Evolutionary conservation across 2,113 vertebrate species (phyloP), one percentile per base, ranked within the genome.

Genomic region (Scatophagus argus): DNA sequence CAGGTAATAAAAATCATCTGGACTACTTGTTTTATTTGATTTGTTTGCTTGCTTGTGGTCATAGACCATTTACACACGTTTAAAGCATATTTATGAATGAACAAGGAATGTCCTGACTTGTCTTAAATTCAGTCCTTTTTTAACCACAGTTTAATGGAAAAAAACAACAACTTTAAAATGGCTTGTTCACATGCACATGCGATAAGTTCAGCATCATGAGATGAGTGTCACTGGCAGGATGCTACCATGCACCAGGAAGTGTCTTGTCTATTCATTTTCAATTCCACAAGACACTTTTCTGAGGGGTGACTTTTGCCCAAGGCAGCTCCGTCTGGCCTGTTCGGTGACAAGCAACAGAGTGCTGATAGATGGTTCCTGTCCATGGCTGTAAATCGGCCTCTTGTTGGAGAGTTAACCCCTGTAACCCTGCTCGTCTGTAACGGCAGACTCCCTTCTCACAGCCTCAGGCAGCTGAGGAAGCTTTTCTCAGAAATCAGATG

Each of bases 341-440:
- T 75, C 39, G 62, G 82, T 88, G 91, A 89, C 89, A 90, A 67
- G 72, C 82, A 71, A 68, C 88, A 86, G 87, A 85, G 87, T 81
- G 85, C 84, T 93, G 92, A 93, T 92, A 82, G 90, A 93, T 92
- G 87, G 84, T 69, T 85, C 87, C 88, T 84, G 82, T 89, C 82
- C 71, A 1, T 86, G 87, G 81, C 86, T 89, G 77, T 93, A 91
- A 93, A 93, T 92, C 70, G 83, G 85, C 67, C 87, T 93, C 90
- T 92, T 93, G 92, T 92, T 91, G 91, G 82, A 76, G 79, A 78
- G 84, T 91, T 92, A 93, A 93, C 92, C 90, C 84, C 85, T 58
- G 60, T 90, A 83, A 91, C 91, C 90, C 91, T 23, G 83, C 81
- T 81, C 60, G 70, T 91, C 84, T 88, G 81, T 84, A 90, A 87